Conservation (phyloP, 2,888 invertebrate species). For the Gymnoscelis rufifasciata region DNA sequence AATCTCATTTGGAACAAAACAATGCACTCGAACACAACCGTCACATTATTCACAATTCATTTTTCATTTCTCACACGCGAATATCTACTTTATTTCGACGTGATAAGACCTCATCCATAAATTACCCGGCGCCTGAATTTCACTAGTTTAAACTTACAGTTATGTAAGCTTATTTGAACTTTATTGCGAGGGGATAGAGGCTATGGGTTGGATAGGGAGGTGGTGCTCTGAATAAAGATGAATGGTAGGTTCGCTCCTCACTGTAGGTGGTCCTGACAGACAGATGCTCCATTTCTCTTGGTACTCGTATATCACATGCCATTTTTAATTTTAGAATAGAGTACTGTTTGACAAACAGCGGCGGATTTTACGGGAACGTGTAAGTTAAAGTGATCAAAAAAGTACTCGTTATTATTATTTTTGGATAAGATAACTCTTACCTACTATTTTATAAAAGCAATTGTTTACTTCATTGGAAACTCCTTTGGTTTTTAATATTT, state of each 20-base stretch:
- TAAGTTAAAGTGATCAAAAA: no score
- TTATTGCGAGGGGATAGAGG: constrained; percentile 18
- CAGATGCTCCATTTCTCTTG: constrained; percentile 61
- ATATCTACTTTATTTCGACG: constrained; percentile 46
- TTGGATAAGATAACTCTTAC: no score
- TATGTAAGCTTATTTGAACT: constrained; percentile 20
- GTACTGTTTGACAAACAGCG: constrained; percentile 15
- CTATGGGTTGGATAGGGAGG: constrained; percentile 11
- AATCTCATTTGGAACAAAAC: constrained; percentile 10
- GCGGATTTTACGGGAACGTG: neutral
- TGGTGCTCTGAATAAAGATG: constrained; percentile 62
- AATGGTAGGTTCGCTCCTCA: constrained; percentile 57
- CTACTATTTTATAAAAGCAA: no score
- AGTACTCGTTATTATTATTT: no score
- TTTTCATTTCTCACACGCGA: constrained; percentile 43
- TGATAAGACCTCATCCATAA: constrained; percentile 53
- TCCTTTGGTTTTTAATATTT: no score
- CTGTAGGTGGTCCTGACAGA: constrained; percentile 72
- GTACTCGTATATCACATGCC: constrained; percentile 40
- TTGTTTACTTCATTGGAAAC: no score
- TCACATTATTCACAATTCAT: constrained; percentile 53
- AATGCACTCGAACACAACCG: constrained; percentile 38
- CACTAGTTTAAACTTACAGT: constrained; percentile 23
- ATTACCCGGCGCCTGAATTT: constrained; percentile 47
- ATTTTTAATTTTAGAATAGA: constrained; percentile 65